Evolutionary conservation across 2,797 vertebrate species (phyloP), one percentile per base, ranked within the genome.

Genomic region (Siniperca undulata): DNA sequence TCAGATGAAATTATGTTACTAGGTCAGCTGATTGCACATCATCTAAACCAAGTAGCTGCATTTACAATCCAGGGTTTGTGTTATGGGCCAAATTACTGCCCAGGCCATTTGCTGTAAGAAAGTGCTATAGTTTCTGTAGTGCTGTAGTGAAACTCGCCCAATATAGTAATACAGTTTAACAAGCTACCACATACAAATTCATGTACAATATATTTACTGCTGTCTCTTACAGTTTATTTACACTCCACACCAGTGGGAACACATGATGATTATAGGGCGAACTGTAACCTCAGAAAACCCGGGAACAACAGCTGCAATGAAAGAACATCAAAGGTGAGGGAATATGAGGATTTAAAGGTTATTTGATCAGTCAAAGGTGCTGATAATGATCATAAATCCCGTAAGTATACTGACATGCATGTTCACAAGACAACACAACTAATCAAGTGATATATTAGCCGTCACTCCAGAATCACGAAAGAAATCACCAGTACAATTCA

Each of bases 81-180:
- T 56, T 60, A 46, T 46, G 24, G 38, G 19, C 38, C 11, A 58
- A 61, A 73, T 38, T 19, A 27, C 38, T 44, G 13, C 36, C 19
- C n/a, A 40, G 68, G n/a, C 50, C 27, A 68, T 27, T 5, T 52
- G 46, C 48, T 7, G 2, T 69, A 52, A 27, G 8, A 46, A 44
- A 44, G 62, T 20, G 19, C 17, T 8, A 30, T 2, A 8, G 3
- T 34, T 48, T 20, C 46, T 30, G 70, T 59, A 44, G 55, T 30
- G 30, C 30, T 30, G 30, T 27, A 27, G 27, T 27, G 27, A 27
- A 27, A 27, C n/a, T 13, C 4, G 0, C 16, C 42, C 42, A 48
- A 55, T 40, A 50, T 38, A 50, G 11, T 55, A 64, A 65, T 30
- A 53, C 59, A 74, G 71, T 62, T 24, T 72, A 48, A 61, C 44